Base-by-base conservation (phyloP, 2,113 vertebrate genomes). In the Zosterops japonicus region DNA sequence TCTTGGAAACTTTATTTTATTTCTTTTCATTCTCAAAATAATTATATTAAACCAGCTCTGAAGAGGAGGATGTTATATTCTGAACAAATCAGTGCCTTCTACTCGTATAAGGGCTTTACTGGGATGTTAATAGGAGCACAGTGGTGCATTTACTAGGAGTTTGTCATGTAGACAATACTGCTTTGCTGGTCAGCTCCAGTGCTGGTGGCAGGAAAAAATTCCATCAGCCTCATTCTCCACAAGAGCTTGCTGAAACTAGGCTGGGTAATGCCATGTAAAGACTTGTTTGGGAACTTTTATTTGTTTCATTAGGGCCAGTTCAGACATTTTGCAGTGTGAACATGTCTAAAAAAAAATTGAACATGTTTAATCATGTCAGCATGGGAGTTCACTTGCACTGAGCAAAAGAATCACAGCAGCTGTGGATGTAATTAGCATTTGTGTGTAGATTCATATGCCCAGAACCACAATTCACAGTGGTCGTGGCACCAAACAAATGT, bases 401-500 rank as follows among this genome's bases (percentile, higher is more conserved):
- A 61, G 36, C 19, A 67, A 50, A 71, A 78, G 44, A 67, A 71
- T 29, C 25, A 33, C 5, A 4, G 75, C 24, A 75, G 41, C 17
- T 78, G 70, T 27, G 28, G 9, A 3, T 67, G 5, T 44, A 61
- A 44, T 63, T 75, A 67, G 9, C 9, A 44, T 85, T 85, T 75
- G 28, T 14, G 18, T 57, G 36, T 24, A 31, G 53, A 67, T 22
- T n/a, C n/a, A 53, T 27, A 35, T 3, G 56, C 39, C 8, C 31
- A 56, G 41, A 81, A 23, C 16, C 27, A 70, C 9, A 2, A 35
- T 16, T 61, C 41, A 64, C 11, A 65, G 59, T 49, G 46, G 15
- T 27, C 0, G 0, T 59, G 57, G 20, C 22, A 64, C 4, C 17
- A 5, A 52, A 5, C 47, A 79, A 68, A 71, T n/a, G 14, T n/a